phyloP scores from a whole-genome alignment of 2,888 invertebrate genomes.

The Graphium colonna region DNA sequence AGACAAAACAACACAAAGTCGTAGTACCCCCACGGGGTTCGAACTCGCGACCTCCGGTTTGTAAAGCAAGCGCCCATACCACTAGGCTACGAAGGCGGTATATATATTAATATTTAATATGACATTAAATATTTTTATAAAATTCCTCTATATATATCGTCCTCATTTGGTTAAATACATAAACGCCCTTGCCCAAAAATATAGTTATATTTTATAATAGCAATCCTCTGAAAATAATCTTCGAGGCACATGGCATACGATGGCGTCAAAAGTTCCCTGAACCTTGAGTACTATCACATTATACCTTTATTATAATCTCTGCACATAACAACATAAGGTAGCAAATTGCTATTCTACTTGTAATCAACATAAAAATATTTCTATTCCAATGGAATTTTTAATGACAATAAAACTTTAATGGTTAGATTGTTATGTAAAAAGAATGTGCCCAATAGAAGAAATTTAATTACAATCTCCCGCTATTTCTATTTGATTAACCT shows the following conservation, averaged over 20 bases:
- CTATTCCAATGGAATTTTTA: constrained; percentile 43
- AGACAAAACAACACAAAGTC: no score
- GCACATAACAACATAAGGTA: neutral
- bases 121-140: no score
- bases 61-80: no score
- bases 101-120: no score
- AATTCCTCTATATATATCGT: no score
- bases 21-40: no score
- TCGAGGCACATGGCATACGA: no score
- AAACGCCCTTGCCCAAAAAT: no score
- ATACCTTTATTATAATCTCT: neutral
- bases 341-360: constrained; percentile 27
- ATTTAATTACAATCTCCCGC: constrained; percentile 40
- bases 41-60: no score
- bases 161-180: no score
- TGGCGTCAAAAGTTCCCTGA: no score
- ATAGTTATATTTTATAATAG: neutral
- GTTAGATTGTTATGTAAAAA: constrained; percentile 50
- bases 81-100: no score
- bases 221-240: neutral
- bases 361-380: constrained; percentile 59
- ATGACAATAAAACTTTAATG: constrained; percentile 52
- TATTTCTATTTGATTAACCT: constrained; percentile 22
- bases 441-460: constrained; percentile 27
- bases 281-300: neutral